Percentiles rank a stretch among this genome's conserved stretches.
phyloP scores from a whole-genome alignment of 2,888 invertebrate species.

The Metacarcinus magister region DNA sequence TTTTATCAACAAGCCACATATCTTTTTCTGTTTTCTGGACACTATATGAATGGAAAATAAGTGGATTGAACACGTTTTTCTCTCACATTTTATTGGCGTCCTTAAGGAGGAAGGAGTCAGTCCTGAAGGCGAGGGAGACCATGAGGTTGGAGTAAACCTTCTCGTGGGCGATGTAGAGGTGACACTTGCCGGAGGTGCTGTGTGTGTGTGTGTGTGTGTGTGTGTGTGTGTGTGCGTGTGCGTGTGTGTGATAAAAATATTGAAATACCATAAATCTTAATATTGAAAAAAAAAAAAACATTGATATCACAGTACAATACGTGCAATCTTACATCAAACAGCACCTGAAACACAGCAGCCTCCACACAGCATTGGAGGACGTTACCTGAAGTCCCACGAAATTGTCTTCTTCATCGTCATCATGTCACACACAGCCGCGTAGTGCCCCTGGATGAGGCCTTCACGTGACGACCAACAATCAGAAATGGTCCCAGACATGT shows the following conservation, averaged over 20 bases:
- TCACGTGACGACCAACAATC: constrained; percentile 68
- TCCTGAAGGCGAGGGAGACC: constrained; percentile 61
- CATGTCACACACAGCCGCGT: constrained; percentile 71
- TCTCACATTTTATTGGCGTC: constrained; percentile 62
- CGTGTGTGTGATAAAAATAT: not conserved
- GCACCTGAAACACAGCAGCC: not conserved
- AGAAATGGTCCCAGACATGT: constrained; percentile 63
- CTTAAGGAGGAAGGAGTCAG: constrained; percentile 56
- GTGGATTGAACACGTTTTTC: not conserved
- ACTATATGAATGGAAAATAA: not conserved
- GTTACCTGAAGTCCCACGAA: constrained; percentile 74
- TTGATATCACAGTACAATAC: not conserved
- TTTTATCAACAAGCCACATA: not conserved
- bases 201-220: not conserved
- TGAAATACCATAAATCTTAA: not conserved
- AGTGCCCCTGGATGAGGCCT: constrained; percentile 50
- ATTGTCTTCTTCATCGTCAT: constrained; percentile 72
- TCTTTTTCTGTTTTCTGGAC: not conserved
- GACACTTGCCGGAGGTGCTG: constrained; percentile 68
- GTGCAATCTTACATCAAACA: not conserved
- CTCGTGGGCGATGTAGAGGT: constrained; percentile 67
- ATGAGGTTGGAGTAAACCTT: constrained; percentile 65
- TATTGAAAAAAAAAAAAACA: not conserved
- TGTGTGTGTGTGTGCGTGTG: not conserved
- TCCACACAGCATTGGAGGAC: not conserved